Evolutionary conservation across 1,140 invertebrate species (phyloP), one percentile per base, ranked within the genome.

Genomic region (Acromyrmex heyeri): DNA sequence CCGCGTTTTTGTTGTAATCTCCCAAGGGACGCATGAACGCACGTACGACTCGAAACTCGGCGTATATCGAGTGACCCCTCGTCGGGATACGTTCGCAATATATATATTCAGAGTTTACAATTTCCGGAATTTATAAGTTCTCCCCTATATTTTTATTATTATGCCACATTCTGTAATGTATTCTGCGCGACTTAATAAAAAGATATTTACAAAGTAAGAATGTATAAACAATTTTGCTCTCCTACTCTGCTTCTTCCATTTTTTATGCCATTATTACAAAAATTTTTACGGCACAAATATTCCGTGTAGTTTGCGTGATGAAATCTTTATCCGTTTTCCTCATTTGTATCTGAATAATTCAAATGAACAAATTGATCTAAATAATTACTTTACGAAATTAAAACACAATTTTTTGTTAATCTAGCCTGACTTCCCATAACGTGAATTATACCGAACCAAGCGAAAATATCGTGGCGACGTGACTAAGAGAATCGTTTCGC

Each of bases 1-100:
- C 50, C 70, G 62, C 85, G 69, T 88, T 89, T 88, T 88, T 85
- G 75, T 88, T 88, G 88, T 86, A 89, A 88, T 89, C 87, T 89
- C 88, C 69, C 62, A 57, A 82, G 82, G 69, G 64, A 73, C 27
- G 75, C 50, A 53, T 76, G 69, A 75, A 62, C 76, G 72, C 87
- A 87, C 87, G 86, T 88, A 87, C 86, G 65, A 34, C 85, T 82
- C 72, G 70, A 44, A 70, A 61, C 76, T 21, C 53, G 48, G 30
- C 27, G 30, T 76, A 34, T 73, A 87, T 78, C 64, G 82, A 72
- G 78, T 62, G 67, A 69, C 69, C 70, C 79, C 81, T 82, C 62
- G 27, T 38, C 67, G 27, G 10, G n/a, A 79, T 81, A 82, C 69
- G 61, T n/a, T 76, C 55, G 79, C 79, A 83, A 83, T 83, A 83